Base-by-base conservation (phyloP, 2,797 vertebrate genomes). In the Saxicola maurus region DNA sequence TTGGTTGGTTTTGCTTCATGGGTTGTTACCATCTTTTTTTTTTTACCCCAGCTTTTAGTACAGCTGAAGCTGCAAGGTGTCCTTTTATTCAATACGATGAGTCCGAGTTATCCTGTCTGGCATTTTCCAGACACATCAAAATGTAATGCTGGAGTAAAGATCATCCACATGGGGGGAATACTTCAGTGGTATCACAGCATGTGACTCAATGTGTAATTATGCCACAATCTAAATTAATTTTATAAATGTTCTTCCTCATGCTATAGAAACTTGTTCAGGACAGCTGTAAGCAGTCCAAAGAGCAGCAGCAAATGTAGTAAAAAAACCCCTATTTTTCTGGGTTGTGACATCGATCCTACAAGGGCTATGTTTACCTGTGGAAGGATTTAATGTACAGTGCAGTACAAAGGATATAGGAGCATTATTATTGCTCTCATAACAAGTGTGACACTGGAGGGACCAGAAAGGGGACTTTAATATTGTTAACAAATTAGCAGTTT, bases 321-420 rank as follows among this genome's bases (percentile, higher is more conserved):
- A 61, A 61, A 61, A 37, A 4, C 0, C 0, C 1, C 8, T 5
- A 17, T 12, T 8, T 1, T 60, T 85, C 12, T 37, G 7, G 1
- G 1, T 60, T 82, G 17, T 57, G 49, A 23, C 17, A 46, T 42
- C n/a, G 55, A 3, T 77, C 28, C 4, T 21, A 76, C 7, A 48
- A 72, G 33, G 6, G 10, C 20, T 27, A 7, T 17, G 2, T 68
- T 78, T 60, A 73, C 14, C 18, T 73, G 8, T 10, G 2, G 42
- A 56, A 21, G 17, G 13, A 66, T 83, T 81, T 66, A 78, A 62
- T 46, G 10, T 59, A 31, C 6, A 59, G 10, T 42, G 30, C 23
- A 37, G 12, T 31, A 81, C 24, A 76, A 66, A 23, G 2, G 18
- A 55, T 49, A 24, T 6, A 45, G n/a, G 12, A 73, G 6, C 20